phyloP scores from a whole-genome alignment of 2,113 vertebrate genomes.

The Python bivittatus region DNA sequence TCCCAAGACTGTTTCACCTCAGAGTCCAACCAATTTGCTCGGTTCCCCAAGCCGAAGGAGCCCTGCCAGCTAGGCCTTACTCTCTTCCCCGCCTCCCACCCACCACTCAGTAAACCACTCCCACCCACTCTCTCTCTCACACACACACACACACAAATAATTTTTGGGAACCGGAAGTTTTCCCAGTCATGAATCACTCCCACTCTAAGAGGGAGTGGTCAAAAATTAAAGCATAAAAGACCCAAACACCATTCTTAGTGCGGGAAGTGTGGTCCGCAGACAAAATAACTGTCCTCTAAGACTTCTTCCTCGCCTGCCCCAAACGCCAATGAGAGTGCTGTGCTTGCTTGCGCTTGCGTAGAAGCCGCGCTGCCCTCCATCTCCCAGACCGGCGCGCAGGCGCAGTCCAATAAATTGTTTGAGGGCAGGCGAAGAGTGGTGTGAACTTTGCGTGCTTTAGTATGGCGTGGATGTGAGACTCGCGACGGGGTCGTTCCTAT shows the following conservation, averaged over 20 bases:
- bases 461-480: conserved; percentile 8
- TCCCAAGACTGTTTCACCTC: not conserved
- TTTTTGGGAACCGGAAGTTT: not conserved
- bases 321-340: not conserved
- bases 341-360: not conserved
- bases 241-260: not conserved
- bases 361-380: rapidly evolving
- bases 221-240: not conserved
- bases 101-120: not conserved
- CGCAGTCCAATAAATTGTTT: not conserved
- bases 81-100: not conserved
- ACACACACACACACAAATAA: not conserved
- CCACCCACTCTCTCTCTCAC: no score
- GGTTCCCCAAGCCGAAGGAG: not conserved
- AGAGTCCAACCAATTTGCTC: not conserved
- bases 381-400: not conserved
- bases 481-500: conserved; percentile 31
- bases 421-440: not conserved
- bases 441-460: not conserved
- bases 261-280: not conserved
- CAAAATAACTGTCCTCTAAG: not conserved
- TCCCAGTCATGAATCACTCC: not conserved
- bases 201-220: not conserved
- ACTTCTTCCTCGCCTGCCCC: not conserved
- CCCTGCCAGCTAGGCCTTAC: not conserved